phyloP scores from a whole-genome alignment of 2,113 vertebrate genomes.

The Muntiacus muntjak region DNA sequence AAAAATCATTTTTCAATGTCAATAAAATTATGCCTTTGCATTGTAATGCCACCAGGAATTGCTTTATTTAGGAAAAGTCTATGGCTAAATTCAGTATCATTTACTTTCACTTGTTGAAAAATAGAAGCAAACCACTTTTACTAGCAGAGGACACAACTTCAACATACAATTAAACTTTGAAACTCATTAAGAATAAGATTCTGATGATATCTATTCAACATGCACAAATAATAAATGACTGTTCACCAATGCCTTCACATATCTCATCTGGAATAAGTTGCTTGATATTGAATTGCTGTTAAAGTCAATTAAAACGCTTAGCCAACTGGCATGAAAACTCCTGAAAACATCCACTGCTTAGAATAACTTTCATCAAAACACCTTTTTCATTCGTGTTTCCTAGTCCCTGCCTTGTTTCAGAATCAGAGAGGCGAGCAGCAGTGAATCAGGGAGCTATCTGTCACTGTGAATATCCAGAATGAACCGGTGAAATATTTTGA shows the following conservation, averaged over 20 bases:
- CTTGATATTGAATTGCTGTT: not conserved
- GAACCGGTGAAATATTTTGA: constrained; percentile 31
- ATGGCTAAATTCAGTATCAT: not conserved
- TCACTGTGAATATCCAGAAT: constrained; percentile 34
- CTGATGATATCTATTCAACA: not conserved
- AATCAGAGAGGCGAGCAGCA: constrained; percentile 30
- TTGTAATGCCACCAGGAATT: constrained; percentile 18
- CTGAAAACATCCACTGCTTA: not conserved
- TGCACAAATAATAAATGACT: not conserved
- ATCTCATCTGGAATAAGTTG: not conserved
- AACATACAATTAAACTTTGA: not conserved
- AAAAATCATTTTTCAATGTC: not conserved
- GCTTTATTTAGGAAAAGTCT: not conserved
- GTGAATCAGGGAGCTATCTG: not conserved
- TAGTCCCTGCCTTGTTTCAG: not conserved
- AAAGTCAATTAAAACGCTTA: not conserved
- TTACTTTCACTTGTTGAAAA: constrained; percentile 19
- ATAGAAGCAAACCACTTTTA: constrained; percentile 40
- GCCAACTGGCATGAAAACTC: constrained; percentile 9
- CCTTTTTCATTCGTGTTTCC: not conserved
- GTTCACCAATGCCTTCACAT: not conserved
- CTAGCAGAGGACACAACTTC: constrained; percentile 50
- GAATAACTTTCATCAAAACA: constrained; percentile 27
- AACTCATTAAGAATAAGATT: constrained; percentile 43
- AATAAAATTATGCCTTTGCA: constrained; percentile 9